Percentiles rank a stretch among this genome's conserved stretches.
phyloP scores from a whole-genome alignment of 1,140 invertebrate genomes.

The Drosophila yakuba region DNA sequence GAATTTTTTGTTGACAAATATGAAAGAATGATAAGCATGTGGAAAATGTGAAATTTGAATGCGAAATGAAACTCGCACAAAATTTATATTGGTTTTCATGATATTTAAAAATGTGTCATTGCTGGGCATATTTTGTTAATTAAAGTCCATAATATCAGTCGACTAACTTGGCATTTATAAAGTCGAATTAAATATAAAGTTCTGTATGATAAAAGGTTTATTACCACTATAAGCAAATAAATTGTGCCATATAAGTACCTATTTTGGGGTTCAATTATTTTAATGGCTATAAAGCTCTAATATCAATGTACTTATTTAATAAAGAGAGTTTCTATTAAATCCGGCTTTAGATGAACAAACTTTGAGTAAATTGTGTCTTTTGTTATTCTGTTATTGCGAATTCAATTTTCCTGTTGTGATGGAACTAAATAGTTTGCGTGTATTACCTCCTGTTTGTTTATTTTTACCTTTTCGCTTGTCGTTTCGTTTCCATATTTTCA shows the following conservation, averaged over 20 bases:
- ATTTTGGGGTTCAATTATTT: too few relatives aligned
- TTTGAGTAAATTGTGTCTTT: too few relatives aligned
- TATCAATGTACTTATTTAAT: too few relatives aligned
- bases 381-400: background rate
- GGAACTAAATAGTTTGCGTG: conserved; percentile 12
- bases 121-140: conserved; percentile 3
- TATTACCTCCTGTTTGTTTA: conserved; percentile 29
- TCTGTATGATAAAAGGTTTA: too few relatives aligned
- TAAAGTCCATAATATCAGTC: conserved; percentile 15
- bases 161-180: conserved; percentile 1
- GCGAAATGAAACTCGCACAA: conserved; percentile 12
- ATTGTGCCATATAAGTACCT: too few relatives aligned
- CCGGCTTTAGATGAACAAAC: background rate
- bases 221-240: too few relatives aligned
- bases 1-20: conserved; percentile 36
- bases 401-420: conserved; percentile 1
- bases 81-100: conserved; percentile 38
- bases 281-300: too few relatives aligned
- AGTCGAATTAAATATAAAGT: background rate
- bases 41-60: conserved; percentile 26
- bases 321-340: background rate
- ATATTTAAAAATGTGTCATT: conserved; percentile 13
- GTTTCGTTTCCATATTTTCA: conserved; percentile 20
- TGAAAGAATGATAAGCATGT: conserved; percentile 8
- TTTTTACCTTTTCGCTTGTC: conserved; percentile 16